These are phyloP conservation scores for Spodoptera litura DNA, from an alignment of 1,140 invertebrate species.

Conservation along the genomic window DNA sequence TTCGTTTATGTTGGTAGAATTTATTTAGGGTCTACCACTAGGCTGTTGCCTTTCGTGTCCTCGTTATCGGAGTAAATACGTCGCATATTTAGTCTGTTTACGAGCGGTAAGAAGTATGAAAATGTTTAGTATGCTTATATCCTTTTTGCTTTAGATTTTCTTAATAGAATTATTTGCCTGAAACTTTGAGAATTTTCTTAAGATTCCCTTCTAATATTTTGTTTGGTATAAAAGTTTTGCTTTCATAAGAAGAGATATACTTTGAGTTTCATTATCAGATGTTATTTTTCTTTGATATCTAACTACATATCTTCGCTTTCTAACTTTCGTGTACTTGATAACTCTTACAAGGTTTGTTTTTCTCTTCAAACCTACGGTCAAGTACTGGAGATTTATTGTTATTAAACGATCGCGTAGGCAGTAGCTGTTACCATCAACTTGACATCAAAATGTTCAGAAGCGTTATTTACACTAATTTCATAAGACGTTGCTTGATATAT, in stretches of 20 bases:
- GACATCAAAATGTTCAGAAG: constrained; percentile 51
- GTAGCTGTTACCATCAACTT: constrained; percentile 52
- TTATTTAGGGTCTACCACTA: constrained; percentile 21
- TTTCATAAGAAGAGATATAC: too few species aligned
- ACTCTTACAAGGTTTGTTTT: constrained; percentile 8
- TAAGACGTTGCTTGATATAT: neutral
- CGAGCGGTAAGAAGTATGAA: neutral
- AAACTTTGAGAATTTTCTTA: too few species aligned
- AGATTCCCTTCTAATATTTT: too few species aligned
- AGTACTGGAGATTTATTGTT: constrained; percentile 53
- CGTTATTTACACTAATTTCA: constrained; percentile 38
- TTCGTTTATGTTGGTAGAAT: constrained; percentile 12
- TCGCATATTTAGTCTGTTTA: constrained; percentile 23
- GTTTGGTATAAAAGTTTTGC: too few species aligned
- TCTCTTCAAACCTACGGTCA: constrained; percentile 38
- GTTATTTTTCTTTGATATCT: constrained; percentile 20
- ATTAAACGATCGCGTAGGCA: constrained; percentile 52
- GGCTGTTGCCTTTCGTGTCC: constrained; percentile 13
- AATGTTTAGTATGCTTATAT: neutral
- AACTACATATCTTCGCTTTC: constrained; percentile 15
- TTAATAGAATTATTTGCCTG: too few species aligned
- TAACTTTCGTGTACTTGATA: neutral
- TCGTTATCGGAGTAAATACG: constrained; percentile 16
- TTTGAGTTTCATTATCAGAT: neutral
- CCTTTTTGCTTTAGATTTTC: too few species aligned